Conservation (phyloP, 2,888 invertebrate genomes). For the Pyralis farinalis region DNA sequence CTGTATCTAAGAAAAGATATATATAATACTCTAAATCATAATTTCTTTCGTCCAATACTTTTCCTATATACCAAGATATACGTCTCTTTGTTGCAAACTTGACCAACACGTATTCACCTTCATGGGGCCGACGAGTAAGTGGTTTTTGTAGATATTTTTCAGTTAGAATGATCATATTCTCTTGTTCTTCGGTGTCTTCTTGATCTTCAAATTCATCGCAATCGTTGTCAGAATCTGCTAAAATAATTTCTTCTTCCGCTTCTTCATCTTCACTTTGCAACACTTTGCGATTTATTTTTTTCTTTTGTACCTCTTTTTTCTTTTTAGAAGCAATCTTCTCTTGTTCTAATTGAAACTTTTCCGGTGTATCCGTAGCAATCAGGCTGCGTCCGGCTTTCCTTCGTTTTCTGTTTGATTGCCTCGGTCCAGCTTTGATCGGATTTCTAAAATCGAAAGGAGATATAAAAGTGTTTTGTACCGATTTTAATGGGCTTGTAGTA, state of each 20-base stretch:
- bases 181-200: no score
- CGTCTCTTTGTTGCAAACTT: constrained; percentile 9
- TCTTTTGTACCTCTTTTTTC: constrained; percentile 10
- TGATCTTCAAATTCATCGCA: constrained; percentile 2
- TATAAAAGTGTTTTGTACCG: no score
- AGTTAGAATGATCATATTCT: constrained; percentile 5
- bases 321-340: constrained; percentile 9
- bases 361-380: constrained; percentile 13
- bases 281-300: constrained; percentile 8
- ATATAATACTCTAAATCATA: constrained; percentile 10
- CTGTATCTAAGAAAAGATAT: constrained; percentile 9
- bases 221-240: constrained; percentile 8
- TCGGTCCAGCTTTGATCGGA: constrained; percentile 11
- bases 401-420: constrained; percentile 11
- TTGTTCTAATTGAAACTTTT: constrained; percentile 10
- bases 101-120: constrained; percentile 14
- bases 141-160: constrained; percentile 8
- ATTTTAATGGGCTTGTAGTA: no score
- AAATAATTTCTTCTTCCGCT: constrained; percentile 8
- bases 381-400: constrained; percentile 10
- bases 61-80: constrained; percentile 9
- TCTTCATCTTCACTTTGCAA: constrained; percentile 11
- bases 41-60: constrained; percentile 9
- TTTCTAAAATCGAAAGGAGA: constrained; percentile 8
- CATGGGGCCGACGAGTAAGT: constrained; percentile 7